Evolutionary conservation across 2,113 vertebrate genomes (phyloP).

Genomic region (Toxotes chatareus): DNA sequence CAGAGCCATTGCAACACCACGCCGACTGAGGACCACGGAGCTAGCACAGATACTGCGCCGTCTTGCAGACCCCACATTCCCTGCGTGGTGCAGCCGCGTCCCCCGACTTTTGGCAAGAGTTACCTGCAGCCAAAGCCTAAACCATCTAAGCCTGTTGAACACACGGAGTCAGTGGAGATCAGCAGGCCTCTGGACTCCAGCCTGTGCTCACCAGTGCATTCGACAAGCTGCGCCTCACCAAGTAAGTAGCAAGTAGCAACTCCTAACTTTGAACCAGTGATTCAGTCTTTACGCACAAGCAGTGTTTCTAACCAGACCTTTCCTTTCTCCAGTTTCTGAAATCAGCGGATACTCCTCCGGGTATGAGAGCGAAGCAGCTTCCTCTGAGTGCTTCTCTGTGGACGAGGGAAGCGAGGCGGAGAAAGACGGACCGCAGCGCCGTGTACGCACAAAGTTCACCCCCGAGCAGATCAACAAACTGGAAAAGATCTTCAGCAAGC

Average conservation of each 20-base stretch:
- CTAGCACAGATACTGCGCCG: slow-evolving; percentile 3
- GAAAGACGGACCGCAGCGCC: slow-evolving; percentile 64
- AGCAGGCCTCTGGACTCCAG: slow-evolving; percentile 2
- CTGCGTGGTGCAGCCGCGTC: slow-evolving; percentile 80
- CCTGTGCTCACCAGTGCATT: slow-evolving; percentile 12
- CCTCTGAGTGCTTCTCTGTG: slow-evolving; percentile 52
- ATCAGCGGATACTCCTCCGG: slow-evolving; percentile 80
- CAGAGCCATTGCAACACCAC: slow-evolving; percentile 79
- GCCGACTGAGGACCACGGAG: background rate
- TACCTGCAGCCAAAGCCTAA: slow-evolving; percentile 79
- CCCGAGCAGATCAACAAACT: slow-evolving; percentile 84
- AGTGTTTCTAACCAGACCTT: background rate
- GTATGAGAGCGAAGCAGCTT: slow-evolving; percentile 82
- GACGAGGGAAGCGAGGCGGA: slow-evolving; percentile 37
- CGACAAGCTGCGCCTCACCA: slow-evolving; percentile 70
- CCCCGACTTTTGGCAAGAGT: slow-evolving; percentile 69
- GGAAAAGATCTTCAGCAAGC: slow-evolving; percentile 86
- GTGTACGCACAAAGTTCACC: slow-evolving; percentile 86
- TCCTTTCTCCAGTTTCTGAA: slow-evolving; percentile 72
- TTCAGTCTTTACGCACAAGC: background rate
- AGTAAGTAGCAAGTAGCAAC: slow-evolving; percentile 65
- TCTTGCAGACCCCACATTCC: slow-evolving; percentile 75
- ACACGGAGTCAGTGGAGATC: slow-evolving; percentile 23
- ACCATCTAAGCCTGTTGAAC: background rate
- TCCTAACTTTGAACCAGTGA: rapidly evolving